These are phyloP conservation scores for Oryzias celebensis DNA, from an alignment of 2,113 vertebrate species.

Conservation along the genomic window DNA sequence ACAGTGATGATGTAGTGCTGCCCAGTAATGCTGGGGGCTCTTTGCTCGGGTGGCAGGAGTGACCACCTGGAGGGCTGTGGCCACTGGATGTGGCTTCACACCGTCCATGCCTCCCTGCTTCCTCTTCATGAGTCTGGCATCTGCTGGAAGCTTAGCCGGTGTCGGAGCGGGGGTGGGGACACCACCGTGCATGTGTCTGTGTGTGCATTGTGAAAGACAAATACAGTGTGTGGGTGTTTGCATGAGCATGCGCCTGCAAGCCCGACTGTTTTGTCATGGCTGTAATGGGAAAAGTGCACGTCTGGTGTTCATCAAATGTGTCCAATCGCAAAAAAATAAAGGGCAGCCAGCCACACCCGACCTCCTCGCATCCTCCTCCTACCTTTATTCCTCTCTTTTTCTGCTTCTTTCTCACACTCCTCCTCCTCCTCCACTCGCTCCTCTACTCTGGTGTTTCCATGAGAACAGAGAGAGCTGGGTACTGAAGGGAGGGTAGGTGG, in stretches of 20 bases:
- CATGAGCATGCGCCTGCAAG: slow-evolving; percentile 50
- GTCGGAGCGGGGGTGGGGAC: slow-evolving; percentile 67
- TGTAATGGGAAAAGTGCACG: slow-evolving; percentile 50
- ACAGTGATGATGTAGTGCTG: slow-evolving; percentile 43
- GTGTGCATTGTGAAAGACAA: slow-evolving; percentile 54
- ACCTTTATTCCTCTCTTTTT: slow-evolving; percentile 31
- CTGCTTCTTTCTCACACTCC: slow-evolving; percentile 12
- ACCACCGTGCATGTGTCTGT: slow-evolving; percentile 32
- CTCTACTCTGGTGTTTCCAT: slow-evolving; percentile 78
- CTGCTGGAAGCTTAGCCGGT: slow-evolving; percentile 47
- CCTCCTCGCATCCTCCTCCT: slow-evolving; percentile 50
- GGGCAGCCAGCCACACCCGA: slow-evolving; percentile 69
- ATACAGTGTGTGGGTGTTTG: slow-evolving; percentile 64
- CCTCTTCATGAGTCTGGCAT: slow-evolving; percentile 61
- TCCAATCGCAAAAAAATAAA: slow-evolving; percentile 36
- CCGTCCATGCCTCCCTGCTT: slow-evolving; percentile 24
- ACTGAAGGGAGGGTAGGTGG: slow-evolving; percentile 29
- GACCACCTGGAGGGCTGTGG: slow-evolving; percentile 48
- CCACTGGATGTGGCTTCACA: slow-evolving; percentile 42
- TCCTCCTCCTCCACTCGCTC: slow-evolving; percentile 56
- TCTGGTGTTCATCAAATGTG: slow-evolving; percentile 45
- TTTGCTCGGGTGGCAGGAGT: slow-evolving; percentile 26
- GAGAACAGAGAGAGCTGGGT: slow-evolving; percentile 74
- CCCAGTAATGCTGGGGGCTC: slow-evolving; percentile 14
- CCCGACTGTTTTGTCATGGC: slow-evolving; percentile 42